These are phyloP conservation scores for Coptotermes formosanus DNA, from an alignment of 1,140 invertebrate species.

Conservation along the genomic window DNA sequence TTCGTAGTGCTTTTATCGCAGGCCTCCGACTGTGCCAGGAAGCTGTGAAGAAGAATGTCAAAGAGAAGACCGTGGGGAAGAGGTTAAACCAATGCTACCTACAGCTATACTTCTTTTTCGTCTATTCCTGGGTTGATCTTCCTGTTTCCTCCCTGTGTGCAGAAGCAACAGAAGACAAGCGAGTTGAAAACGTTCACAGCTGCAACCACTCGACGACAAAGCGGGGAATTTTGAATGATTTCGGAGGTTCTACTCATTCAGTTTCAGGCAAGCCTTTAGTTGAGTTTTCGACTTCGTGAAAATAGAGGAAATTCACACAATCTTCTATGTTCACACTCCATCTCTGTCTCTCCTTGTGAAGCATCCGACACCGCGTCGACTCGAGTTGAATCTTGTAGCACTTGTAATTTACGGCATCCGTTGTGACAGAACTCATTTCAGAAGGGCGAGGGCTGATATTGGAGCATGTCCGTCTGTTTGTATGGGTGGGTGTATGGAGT, in stretches of 20 bases:
- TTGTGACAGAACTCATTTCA: conserved; percentile 33
- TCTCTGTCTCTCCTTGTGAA: background rate
- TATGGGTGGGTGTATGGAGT: background rate
- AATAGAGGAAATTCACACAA: background rate
- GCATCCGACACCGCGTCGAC: background rate
- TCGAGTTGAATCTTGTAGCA: conserved; percentile 12
- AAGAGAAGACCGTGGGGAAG: background rate
- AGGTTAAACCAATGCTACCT: conserved; percentile 10
- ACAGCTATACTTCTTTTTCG: background rate
- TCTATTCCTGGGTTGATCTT: background rate
- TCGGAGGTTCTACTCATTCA: background rate
- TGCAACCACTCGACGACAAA: background rate
- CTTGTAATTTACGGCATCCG: conserved; percentile 32
- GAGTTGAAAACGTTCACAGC: background rate
- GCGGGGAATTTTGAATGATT: background rate
- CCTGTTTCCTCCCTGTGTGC: background rate
- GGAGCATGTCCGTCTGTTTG: conserved; percentile 26
- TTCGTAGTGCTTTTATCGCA: conserved; percentile 1
- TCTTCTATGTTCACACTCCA: background rate
- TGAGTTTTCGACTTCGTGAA: conserved; percentile 6
- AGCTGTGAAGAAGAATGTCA: conserved; percentile 15
- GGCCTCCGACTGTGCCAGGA: background rate
- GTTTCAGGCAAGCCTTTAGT: background rate
- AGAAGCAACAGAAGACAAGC: background rate
- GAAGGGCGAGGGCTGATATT: conserved; percentile 20